A percentile compares a stretch with the other conserved stretches of the same genome.
Conservation (phyloP, 2,797 vertebrate species). For the Propithecus perrieri region DNA sequence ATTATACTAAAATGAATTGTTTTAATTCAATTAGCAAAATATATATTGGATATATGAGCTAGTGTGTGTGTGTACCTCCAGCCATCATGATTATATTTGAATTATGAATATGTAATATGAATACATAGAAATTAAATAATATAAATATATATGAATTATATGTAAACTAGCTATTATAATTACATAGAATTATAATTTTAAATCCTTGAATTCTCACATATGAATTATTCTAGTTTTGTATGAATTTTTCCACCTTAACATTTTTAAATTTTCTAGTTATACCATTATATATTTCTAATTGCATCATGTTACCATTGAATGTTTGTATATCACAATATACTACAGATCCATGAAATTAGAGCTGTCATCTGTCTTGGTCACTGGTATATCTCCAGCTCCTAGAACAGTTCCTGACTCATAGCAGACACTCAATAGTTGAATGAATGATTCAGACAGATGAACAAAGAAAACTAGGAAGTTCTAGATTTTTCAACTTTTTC, state of each 20-base stretch:
- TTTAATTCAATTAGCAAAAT: slow-evolving; percentile 42
- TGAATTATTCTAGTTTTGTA: background rate
- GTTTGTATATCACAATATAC: background rate
- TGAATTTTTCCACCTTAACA: background rate
- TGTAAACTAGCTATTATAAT: background rate
- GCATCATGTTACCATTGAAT: background rate
- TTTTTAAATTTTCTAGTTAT: background rate
- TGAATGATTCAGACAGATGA: background rate
- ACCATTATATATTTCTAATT: background rate
- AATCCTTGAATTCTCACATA: background rate
- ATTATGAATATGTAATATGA: background rate
- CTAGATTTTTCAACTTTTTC: background rate
- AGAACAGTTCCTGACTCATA: background rate
- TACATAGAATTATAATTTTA: background rate
- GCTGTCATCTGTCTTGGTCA: background rate
- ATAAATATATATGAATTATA: background rate
- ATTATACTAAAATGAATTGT: background rate
- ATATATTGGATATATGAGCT: background rate
- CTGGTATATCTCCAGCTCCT: background rate
- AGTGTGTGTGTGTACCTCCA: background rate
- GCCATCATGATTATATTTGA: background rate
- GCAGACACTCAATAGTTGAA: background rate
- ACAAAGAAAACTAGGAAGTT: background rate
- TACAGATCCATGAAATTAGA: background rate
- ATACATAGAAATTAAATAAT: background rate